Base-by-base conservation (phyloP, 2,113 vertebrate genomes). In the Syrrhaptes paradoxus region DNA sequence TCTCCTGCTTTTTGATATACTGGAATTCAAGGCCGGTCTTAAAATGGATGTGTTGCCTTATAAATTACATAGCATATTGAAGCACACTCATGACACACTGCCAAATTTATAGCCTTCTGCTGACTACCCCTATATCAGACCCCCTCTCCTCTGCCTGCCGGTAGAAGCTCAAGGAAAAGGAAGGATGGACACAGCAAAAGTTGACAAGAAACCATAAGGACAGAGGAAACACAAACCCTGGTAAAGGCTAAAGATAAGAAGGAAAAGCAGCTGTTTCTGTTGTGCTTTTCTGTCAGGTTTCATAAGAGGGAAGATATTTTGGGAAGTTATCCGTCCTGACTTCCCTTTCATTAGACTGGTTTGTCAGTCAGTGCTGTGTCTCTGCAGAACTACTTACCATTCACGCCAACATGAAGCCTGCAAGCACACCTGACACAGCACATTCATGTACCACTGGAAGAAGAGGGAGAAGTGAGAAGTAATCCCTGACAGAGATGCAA, bases 1-100 rank as follows among this genome's bases (percentile, higher is more conserved):
- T 29, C 32, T 85, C 43, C 29, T 85, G 70, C 59, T 74, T 90
- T 96, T 90, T 81, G 82, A 78, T 82, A 67, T 36, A 85, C 59
- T 78, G 52, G 26, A 26, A 93, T 59, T 84, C 80, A 87, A 49
- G 77, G 45, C 51, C 67, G 21, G 59, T 57, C 77, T 84, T 76
- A 77, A 86, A 93, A 86, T 17, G 36, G 41, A 66, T 55, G 7
- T 45, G 68, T 70, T 68, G 71, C 71, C 54, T 85, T 75, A 77
- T 61, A 89, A 94, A 75, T 95, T 85, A 72, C 83, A 62, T 6
- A 87, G 55, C 20, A 55, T 51, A 49, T 13, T 55, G 29, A 83
- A 85, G 38, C 3, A 32, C 16, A 11, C 31, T 61, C 11, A 1
- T 62, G 52, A 85, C 36, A 52, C 2, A 15, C 70, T 95, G 80